Evolutionary conservation across 1,140 invertebrate species (phyloP).

Genomic region (Dendroctonus ponderosae): DNA sequence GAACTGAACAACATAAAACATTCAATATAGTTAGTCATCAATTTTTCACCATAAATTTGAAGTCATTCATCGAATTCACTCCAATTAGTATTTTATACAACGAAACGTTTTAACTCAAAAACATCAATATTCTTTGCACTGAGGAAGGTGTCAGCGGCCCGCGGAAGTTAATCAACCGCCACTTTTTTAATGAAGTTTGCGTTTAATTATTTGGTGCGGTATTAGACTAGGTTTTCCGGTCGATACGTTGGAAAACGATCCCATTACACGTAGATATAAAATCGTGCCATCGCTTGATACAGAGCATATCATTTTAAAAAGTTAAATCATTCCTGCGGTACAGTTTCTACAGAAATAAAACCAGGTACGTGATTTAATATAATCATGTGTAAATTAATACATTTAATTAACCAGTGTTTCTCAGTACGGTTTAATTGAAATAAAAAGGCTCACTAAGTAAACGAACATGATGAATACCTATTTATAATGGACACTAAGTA

Average conservation of each 20-base stretch:
- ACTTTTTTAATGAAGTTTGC: constrained; percentile 10
- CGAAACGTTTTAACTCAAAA: not conserved
- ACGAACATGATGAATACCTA: too few relatives aligned
- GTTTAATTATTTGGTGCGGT: constrained; percentile 6
- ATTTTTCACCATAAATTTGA: not conserved
- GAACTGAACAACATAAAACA: constrained; percentile 2
- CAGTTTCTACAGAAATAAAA: not conserved
- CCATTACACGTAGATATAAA: constrained; percentile 8
- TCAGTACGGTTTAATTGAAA: not conserved
- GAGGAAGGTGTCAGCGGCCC: not conserved
- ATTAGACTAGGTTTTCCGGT: constrained; percentile 9
- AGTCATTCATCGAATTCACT: not conserved
- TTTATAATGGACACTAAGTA: too few relatives aligned
- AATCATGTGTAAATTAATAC: not conserved
- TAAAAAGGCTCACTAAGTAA: too few relatives aligned
- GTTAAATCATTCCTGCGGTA: not conserved
- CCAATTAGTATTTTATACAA: not conserved
- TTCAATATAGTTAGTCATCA: constrained; percentile 1
- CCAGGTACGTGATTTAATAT: constrained; percentile 1
- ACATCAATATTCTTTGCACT: not conserved
- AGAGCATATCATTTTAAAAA: too few relatives aligned
- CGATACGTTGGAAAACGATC: constrained; percentile 7
- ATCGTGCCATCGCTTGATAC: not conserved
- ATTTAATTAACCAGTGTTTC: not conserved
- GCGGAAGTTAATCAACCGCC: constrained; percentile 3